Evolutionary conservation across 2,797 vertebrate genomes (phyloP), one percentile per base, ranked within the genome.

Genomic region (Anguilla obscura): DNA sequence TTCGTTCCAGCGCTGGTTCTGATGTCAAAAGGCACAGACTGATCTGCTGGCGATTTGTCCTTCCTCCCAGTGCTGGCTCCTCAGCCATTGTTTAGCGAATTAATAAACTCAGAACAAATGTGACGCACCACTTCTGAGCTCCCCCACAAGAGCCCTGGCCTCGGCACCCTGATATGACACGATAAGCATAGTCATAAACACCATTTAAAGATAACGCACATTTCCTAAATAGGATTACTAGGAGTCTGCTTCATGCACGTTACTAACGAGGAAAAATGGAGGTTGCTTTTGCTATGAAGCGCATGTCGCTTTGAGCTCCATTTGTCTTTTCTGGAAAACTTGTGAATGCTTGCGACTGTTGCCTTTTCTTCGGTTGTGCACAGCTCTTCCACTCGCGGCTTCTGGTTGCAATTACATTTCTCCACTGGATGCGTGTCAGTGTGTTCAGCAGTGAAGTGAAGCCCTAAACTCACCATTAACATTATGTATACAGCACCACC

Each of bases 361-460:
- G 69, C 69, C 21, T 27, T 71, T 30, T 10, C 69, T 2, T 71
- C 27, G 33, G 69, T 83, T 56, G 63, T 40, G 45, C 86, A 66
- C 56, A 83, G 40, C 76, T 54, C 56, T 40, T 60, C 60, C 12
- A 8, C 9, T 27, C 52, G 45, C 60, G 87, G 69, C 7, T 82
- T 87, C 79, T 87, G 86, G 54, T 87, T 87, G n/a, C 21, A 87
- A 83, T 87, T 83, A 63, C 87, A 89, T 86, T 88, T 88, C 88
- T 86, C 33, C 45, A 66, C 86, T 95, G 93, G 91, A 94, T 92
- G 82, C 85, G 88, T 74, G 93, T 76, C 10, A 90, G 90, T 71
- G 71, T 91, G 92, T 93, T 91, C 92, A 93, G 87, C 91, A 88
- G 86, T 88, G 90, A 92, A 91, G 88, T 87, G 3, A 12, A 90